Base-by-base conservation (phyloP, 1,140 invertebrate species). In the Amyelois transitella region DNA sequence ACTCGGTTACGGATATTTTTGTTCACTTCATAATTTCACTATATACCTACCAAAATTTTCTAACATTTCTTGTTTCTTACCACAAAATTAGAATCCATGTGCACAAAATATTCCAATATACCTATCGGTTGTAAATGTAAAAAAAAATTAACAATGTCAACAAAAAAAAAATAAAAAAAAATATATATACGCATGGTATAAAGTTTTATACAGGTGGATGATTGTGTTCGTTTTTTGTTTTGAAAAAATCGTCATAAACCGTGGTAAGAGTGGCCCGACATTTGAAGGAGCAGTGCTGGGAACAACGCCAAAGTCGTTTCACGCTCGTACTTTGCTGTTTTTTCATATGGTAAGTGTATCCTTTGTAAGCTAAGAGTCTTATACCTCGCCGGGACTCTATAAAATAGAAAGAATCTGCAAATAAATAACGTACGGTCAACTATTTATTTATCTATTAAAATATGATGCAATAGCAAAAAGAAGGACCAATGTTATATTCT, bases 351-450 rank as follows among this genome's bases (percentile, higher is more conserved):
- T 66, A 77, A 0, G 57, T 67, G 19, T 69, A 69, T 1, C 66
- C 66, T 0, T 62, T 32, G 20, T 71, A 60, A 6, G 55, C 55
- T 0, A 80, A 56, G 55, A 80, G 55, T 6, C 44, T 22, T 12
- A 67, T 75, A 1, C 77, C 77, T 24, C 59, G 60, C 18, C 62
- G 66, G 0, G 76, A 75, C 14, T 43, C 61, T 5, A 73, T 53
- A 32, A 61, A 72, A 32, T 65, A 38, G 1, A 64, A 49, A 3
- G 18, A 2, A 6, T 51, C 59, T 58, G 44, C n/a, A 48, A 51
- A 47, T 18, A 43, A 38, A 38, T 2, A 2, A 8, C n/a, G 17
- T 38, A 38, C 10, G 10, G 12, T 6, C 12, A 32, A 2, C 7
- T 32, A 4, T 32, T 6, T 10, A 32, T 24, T 24, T 24, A 24